phyloP scores from a whole-genome alignment of 2,797 vertebrate genomes.

The Monodelphis domestica region DNA sequence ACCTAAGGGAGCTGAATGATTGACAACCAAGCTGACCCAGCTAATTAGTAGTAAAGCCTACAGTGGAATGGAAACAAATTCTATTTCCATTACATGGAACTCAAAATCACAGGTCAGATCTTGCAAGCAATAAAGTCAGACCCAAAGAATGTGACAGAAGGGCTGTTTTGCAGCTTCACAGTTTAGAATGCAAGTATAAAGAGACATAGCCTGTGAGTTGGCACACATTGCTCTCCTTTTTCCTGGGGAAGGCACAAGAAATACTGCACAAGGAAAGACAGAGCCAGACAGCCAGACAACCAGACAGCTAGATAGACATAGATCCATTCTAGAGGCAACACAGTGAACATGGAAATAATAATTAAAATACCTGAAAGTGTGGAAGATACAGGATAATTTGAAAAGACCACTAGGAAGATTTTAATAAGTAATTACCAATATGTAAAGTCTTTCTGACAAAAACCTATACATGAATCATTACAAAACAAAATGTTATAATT shows the following conservation, averaged over 20 bases:
- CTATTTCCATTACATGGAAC: not conserved
- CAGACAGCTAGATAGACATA: not conserved
- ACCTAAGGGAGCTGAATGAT: not conserved
- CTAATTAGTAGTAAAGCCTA: not conserved
- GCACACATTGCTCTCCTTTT: not conserved
- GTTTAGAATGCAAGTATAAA: slow-evolving; percentile 55
- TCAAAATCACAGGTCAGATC: not conserved
- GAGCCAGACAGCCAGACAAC: not conserved
- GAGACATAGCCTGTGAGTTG: not conserved
- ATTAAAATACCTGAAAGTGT: not conserved
- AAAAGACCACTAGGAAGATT: not conserved
- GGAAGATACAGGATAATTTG: not conserved
- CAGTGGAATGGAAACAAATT: not conserved
- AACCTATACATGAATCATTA: not conserved
- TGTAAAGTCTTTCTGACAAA: not conserved
- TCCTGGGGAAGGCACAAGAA: not conserved
- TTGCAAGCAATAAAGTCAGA: not conserved
- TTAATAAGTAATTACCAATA: not conserved
- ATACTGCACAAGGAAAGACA: not conserved
- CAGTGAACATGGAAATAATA: not conserved
- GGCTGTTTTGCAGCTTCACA: slow-evolving; percentile 33
- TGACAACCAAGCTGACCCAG: not conserved
- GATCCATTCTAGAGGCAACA: not conserved
- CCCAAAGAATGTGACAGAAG: not conserved
- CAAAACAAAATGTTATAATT: not conserved